phyloP scores from a whole-genome alignment of 2,888 invertebrate species.

The Archips xylosteana region DNA sequence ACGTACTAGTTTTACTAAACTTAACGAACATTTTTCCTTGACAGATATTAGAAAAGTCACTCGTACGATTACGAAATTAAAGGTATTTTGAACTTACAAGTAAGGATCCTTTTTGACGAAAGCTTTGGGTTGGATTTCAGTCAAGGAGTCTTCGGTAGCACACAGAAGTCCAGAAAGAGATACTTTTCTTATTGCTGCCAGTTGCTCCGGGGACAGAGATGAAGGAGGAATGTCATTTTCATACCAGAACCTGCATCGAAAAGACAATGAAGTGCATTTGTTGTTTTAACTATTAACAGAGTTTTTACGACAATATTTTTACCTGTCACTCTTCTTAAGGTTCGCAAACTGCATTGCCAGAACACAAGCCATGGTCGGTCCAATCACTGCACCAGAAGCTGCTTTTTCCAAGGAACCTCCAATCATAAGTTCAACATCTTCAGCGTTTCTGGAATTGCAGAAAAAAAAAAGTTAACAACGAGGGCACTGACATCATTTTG shows the following conservation, averaged over 20 bases:
- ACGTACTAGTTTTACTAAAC: too few species aligned
- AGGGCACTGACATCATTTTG: too few species aligned
- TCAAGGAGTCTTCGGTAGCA: constrained; percentile 88
- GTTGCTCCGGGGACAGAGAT: constrained; percentile 90
- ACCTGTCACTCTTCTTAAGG: constrained; percentile 92
- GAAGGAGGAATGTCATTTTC: constrained; percentile 97
- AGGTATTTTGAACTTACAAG: constrained; percentile 85
- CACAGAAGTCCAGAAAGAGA: constrained; percentile 93
- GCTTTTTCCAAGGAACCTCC: constrained; percentile 94
- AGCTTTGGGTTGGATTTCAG: constrained; percentile 92
- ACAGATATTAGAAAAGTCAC: too few species aligned
- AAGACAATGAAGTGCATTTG: neutral
- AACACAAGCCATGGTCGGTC: constrained; percentile 95
- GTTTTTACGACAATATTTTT: constrained; percentile 21
- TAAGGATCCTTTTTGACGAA: constrained; percentile 95
- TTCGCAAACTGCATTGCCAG: constrained; percentile 93
- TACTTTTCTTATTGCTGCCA: constrained; percentile 92
- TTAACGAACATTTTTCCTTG: too few species aligned
- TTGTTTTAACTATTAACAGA: neutral
- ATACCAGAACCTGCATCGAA: constrained; percentile 92
- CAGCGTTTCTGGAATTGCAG: constrained; percentile 80
- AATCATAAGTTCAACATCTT: constrained; percentile 94
- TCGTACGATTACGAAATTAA: too few species aligned
- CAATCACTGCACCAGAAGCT: constrained; percentile 92
- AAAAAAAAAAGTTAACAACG: neutral